Percentiles rank a stretch among this genome's conserved stretches.
Evolutionary conservation across 2,113 vertebrate genomes (phyloP).

Genomic region (Pygoscelis antarcticus): DNA sequence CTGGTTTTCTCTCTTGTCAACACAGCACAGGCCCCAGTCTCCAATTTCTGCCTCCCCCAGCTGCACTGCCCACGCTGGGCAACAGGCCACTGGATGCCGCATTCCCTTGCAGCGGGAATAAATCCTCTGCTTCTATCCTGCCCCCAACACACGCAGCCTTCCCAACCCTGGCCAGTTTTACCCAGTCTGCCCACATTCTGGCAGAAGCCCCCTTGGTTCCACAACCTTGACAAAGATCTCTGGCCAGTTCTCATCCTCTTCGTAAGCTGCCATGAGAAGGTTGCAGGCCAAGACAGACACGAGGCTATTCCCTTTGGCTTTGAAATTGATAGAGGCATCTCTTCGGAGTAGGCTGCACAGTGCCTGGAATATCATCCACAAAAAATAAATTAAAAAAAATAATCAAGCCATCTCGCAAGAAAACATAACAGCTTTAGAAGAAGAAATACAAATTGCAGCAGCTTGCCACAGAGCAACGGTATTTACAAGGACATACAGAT

Average conservation of each 20-base stretch:
- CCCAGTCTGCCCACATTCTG: neutral
- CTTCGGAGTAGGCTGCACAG: conserved; percentile 93
- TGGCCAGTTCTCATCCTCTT: conserved; percentile 98
- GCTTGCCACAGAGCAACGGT: neutral
- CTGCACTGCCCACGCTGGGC: neutral
- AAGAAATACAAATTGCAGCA: neutral
- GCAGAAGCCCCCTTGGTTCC: neutral
- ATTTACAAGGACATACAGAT: neutral
- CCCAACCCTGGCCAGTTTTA: neutral
- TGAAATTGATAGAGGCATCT: conserved; percentile 95
- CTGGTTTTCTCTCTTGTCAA: neutral
- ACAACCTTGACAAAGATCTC: conserved; percentile 96
- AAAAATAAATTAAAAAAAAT: neutral
- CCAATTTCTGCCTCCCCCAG: neutral
- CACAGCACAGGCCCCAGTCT: neutral
- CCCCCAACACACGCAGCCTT: neutral
- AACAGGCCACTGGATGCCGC: neutral
- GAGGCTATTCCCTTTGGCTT: conserved; percentile 95
- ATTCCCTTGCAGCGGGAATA: neutral
- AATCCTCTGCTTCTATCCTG: neutral
- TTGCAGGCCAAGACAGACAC: conserved; percentile 95
- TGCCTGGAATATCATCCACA: conserved; percentile 74
- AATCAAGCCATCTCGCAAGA: neutral
- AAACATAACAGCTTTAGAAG: neutral
- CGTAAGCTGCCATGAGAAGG: conserved; percentile 96